Evolutionary conservation across 64 coral and sea anemone genomes (phyloP), one percentile per base, ranked within the genome.

Genomic region (Platygyra sinensis): DNA sequence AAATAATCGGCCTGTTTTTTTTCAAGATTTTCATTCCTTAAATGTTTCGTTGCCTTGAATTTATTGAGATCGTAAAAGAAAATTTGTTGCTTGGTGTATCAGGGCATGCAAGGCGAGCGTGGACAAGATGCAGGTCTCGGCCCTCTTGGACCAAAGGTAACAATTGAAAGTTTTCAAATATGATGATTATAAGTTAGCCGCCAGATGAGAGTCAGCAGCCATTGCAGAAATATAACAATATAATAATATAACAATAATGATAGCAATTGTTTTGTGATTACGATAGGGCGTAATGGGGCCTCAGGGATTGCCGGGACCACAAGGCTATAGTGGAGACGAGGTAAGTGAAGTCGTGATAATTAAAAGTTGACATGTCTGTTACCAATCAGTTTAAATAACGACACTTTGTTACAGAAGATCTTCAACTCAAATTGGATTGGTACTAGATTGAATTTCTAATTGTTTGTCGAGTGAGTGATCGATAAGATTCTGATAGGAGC

Each of bases 301-400:
- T 4, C 81, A 85, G 50, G 81, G 62, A 39, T 30, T 60, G 3
- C 81, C 81, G 5, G 81, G 81, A 28, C 32, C 81, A 85, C 81
- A 85, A 51, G 81, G 81, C 42, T 85, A 27, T 69, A 72, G 20
- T 28, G 81, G 81, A 52, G 17, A 20, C 0, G 81, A 85, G 81
- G 81, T 85, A 51, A 2, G 63, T 85, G 36, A 52, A 8, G 22
- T 16, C 20, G 9, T 69, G 54, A 57, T 16, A 46, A 46, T 46
- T 46, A 46, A 0, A 57, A 69, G 24, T 69, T 69, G 1, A 27
- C 22, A 1, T 69, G 4, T 28, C 24, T 11, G n/a, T n/a, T 10
- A 1, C 22, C 22, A 69, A 12, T 69, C 54, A 57, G 54, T 57
- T 14, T 9, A 5, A 13, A 10, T 57, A 9, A 13, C 11, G 54